Percentiles rank a stretch among this genome's conserved stretches.
phyloP scores from a whole-genome alignment of 1,140 invertebrate genomes.

The Trichonephila inaurata region DNA sequence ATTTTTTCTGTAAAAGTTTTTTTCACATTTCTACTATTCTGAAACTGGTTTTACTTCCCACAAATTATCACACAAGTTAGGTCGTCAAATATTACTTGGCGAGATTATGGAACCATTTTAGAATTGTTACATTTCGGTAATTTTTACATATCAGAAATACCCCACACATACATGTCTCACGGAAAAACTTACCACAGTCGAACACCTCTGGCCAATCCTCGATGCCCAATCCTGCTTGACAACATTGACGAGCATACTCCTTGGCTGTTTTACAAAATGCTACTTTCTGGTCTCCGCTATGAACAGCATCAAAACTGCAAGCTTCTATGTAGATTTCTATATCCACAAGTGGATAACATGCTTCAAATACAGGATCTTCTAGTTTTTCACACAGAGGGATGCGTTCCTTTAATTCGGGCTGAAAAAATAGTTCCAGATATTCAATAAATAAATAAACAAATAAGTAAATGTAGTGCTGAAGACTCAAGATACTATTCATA shows the following conservation, averaged over 20 bases:
- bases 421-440: not conserved
- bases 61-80: no score
- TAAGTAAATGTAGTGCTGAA: no score
- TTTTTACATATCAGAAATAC: no score
- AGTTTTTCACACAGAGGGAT: conserved; percentile 84
- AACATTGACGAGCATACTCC: conserved; percentile 88
- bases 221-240: conserved; percentile 85
- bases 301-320: conserved; percentile 86
- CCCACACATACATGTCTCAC: not conserved
- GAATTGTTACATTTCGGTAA: no score
- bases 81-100: no score
- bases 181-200: conserved; percentile 83
- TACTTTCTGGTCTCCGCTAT: conserved; percentile 80
- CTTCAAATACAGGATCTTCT: conserved; percentile 76
- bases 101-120: not conserved
- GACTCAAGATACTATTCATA: no score
- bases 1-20: no score
- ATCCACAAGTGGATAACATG: conserved; percentile 88
- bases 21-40: no score
- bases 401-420: conserved; percentile 79
- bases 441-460: no score
- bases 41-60: no score
- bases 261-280: conserved; percentile 85
- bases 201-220: conserved; percentile 85
- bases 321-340: conserved; percentile 85